A percentile compares a stretch with the other conserved stretches of the same genome.
Conservation (phyloP, 2,888 invertebrate species). For the Allacma fusca region DNA sequence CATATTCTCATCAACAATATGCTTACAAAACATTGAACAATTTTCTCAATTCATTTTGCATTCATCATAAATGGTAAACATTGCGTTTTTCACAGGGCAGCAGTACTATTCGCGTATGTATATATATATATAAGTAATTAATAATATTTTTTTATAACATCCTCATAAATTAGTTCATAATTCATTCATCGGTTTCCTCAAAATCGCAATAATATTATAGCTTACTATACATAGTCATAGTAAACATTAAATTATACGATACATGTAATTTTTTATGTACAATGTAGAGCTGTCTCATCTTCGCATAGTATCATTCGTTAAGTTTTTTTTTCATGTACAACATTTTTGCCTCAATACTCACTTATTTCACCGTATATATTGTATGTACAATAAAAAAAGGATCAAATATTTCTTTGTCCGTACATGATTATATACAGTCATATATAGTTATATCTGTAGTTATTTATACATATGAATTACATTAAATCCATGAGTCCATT, state of each 20-base stretch:
- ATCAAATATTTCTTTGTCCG: slow-evolving; percentile 1
- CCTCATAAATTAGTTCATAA: slow-evolving; percentile 35
- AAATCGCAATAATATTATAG: slow-evolving; percentile 14
- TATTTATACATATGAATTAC: slow-evolving; percentile 2
- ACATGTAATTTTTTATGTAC: neutral
- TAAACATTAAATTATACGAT: slow-evolving; percentile 12
- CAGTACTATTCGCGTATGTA: slow-evolving; percentile 34
- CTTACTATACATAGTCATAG: neutral
- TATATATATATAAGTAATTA: slow-evolving; percentile 13
- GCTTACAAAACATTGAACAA: slow-evolving; percentile 42
- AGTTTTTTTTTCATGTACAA: too few relatives aligned
- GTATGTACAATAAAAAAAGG: slow-evolving; percentile 10
- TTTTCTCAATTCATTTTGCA: slow-evolving; percentile 32
- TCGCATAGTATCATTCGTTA: neutral
- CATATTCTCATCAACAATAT: slow-evolving; percentile 42
- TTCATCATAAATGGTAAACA: slow-evolving; percentile 34
- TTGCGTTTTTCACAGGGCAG: slow-evolving; percentile 42
- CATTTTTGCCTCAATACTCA: neutral
- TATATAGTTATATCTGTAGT: neutral
- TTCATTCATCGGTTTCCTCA: slow-evolving; percentile 22
- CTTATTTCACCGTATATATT: slow-evolving; percentile 3
- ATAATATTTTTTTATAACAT: slow-evolving; percentile 4
- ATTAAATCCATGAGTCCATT: slow-evolving; percentile 17
- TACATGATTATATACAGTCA: neutral
- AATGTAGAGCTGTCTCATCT: neutral